Percentiles rank a stretch among this genome's conserved stretches.
These are phyloP conservation scores for Drosophila parthenogenetica DNA, from an alignment of 2,888 invertebrate genomes.

Conservation along the genomic window DNA sequence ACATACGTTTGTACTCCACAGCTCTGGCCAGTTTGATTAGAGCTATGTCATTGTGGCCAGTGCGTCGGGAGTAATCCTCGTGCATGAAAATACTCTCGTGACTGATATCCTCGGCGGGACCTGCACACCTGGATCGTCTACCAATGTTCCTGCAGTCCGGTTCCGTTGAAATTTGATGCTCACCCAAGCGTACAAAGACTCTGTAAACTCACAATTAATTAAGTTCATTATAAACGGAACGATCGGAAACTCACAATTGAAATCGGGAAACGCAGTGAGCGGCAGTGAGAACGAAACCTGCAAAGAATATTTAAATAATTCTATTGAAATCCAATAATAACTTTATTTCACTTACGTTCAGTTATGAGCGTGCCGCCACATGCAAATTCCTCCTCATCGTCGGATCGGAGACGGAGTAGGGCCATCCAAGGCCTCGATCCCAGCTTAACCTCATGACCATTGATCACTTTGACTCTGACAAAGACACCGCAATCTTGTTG, in stretches of 20 bases:
- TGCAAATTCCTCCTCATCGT: not conserved
- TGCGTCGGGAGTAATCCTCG: not conserved
- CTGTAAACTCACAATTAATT: slow-evolving; percentile 11
- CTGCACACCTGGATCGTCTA: slow-evolving; percentile 10
- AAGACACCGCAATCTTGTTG: slow-evolving; percentile 34
- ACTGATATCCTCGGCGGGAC: slow-evolving; percentile 33
- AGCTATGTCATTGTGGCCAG: slow-evolving; percentile 35
- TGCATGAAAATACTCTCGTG: slow-evolving; percentile 26
- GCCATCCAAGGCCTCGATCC: slow-evolving; percentile 45
- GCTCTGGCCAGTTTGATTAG: slow-evolving; percentile 27
- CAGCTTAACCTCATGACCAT: slow-evolving; percentile 27
- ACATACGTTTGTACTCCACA: slow-evolving; percentile 33
- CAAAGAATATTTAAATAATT: not conserved
- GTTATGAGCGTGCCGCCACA: slow-evolving; percentile 43
- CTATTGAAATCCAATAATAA: not conserved
- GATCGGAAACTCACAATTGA: slow-evolving; percentile 25
- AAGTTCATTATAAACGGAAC: not conserved
- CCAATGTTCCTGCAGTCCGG: slow-evolving; percentile 24
- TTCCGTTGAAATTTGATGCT: slow-evolving; percentile 32
- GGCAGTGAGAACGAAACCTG: slow-evolving; percentile 44
- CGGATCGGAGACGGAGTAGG: slow-evolving; percentile 5
- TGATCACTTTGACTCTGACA: slow-evolving; percentile 3
- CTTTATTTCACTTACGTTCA: slow-evolving; percentile 24
- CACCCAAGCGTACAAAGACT: slow-evolving; percentile 39
- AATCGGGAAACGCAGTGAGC: slow-evolving; percentile 27